Base-by-base conservation (phyloP, 2,797 vertebrate species). In the Eupleurogrammus muticus region DNA sequence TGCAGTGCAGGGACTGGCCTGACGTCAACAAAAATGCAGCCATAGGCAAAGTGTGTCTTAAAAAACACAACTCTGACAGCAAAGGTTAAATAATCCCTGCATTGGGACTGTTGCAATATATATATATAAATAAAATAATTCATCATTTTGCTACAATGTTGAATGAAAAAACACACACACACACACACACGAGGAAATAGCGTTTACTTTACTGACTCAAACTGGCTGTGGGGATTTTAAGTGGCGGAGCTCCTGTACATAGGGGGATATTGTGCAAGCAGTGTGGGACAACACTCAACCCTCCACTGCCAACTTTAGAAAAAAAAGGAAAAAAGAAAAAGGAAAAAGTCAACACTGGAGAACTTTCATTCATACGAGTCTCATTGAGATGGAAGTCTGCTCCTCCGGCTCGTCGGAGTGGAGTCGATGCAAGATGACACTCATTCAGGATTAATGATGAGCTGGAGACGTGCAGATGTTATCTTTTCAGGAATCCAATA, bases 1-100 rank as follows among this genome's bases (percentile, higher is more conserved):
- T 86, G 88, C 82, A 82, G 85, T 91, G 92, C 86, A 92, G 81
- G 53, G 89, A 92, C 92, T 89, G 92, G 93, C 84, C 92, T 91
- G 83, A 91, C 67, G 53, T 92, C 87, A 89, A 88, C 79, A 91
- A 91, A 91, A 92, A 93, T 90, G 89, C 85, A 92, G 78, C 92
- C 89, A 85, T 73, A 86, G 92, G 93, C 89, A 87, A 91, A 87
- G 79, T 48, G 64, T 35, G 69, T 71, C 5, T 64, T 70, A 72
- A 65, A 17, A 85, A 82, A 78, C 64, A 6, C 51, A 17, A 62
- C 59, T 65, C 21, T 51, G 74, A 87, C 79, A 83, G 51, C 67
- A 70, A 62, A 50, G 75, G 53, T 66, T 60, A 47, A 62, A 67
- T 11, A 55, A 47, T 60, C 72, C 17, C 66, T 2, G 19, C 24